Percentiles rank a stretch among this genome's conserved stretches.
Evolutionary conservation across 2,113 vertebrate genomes (phyloP).

Genomic region (Dromaius novaehollandiae): DNA sequence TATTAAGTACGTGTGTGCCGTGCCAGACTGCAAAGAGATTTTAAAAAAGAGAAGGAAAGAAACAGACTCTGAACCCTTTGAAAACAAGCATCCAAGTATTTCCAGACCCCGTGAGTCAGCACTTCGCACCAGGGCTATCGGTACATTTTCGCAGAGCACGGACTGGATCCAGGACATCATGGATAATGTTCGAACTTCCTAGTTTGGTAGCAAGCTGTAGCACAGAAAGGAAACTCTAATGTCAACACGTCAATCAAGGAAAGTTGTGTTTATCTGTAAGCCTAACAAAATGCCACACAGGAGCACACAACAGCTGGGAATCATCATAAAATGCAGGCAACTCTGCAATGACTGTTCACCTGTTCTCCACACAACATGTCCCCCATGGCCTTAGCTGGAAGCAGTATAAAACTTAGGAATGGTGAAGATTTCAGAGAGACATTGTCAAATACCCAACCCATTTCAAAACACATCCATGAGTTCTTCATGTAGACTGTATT

Average conservation of each 20-base stretch:
- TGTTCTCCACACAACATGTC: accelerated
- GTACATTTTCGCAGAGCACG: not conserved
- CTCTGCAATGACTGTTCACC: not conserved
- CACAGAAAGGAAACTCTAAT: not conserved
- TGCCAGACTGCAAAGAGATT: constrained; percentile 52
- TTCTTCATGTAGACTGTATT: not conserved
- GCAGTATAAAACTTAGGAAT: not conserved
- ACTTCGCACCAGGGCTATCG: not conserved
- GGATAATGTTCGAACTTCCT: not conserved
- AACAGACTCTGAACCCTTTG: constrained; percentile 37
- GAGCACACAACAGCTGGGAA: not conserved
- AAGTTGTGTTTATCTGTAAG: not conserved
- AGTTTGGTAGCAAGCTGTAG: not conserved
- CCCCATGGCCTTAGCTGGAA: not conserved
- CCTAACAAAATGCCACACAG: not conserved
- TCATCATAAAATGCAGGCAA: not conserved
- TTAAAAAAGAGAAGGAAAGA: constrained; percentile 27
- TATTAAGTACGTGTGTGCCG: constrained; percentile 71
- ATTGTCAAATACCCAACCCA: not conserved
- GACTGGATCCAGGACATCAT: not conserved
- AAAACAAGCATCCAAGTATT: not conserved
- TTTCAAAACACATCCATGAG: not conserved
- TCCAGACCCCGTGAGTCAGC: not conserved
- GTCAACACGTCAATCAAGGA: not conserved
- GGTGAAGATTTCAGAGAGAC: not conserved